Evolutionary conservation across 2,113 vertebrate genomes (phyloP).

Genomic region (Coptodon bakossiorum): DNA sequence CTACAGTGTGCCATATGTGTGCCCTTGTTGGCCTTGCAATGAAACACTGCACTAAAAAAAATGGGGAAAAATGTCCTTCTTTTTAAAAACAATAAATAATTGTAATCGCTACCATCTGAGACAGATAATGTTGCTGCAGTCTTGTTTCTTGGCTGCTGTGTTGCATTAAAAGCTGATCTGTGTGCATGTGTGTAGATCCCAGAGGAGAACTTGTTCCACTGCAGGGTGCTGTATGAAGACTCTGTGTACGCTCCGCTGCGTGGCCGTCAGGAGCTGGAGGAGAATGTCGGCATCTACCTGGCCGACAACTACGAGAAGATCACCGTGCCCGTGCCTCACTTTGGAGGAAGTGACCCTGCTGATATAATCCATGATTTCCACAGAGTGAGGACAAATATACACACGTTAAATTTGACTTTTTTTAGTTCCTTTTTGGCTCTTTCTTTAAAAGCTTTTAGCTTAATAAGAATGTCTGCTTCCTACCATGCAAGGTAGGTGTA

Average conservation of each 20-base stretch:
- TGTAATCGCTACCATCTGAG: neutral
- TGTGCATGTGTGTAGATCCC: constrained; percentile 68
- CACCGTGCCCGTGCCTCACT: constrained; percentile 83
- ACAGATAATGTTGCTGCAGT: neutral
- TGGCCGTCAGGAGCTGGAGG: constrained; percentile 81
- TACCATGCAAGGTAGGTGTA: neutral
- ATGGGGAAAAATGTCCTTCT: rapidly evolving
- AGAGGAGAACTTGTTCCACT: constrained; percentile 85
- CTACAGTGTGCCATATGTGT: neutral
- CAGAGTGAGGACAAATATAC: constrained; percentile 69
- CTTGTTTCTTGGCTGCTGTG: neutral
- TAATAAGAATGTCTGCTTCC: neutral
- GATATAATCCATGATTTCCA: constrained; percentile 96
- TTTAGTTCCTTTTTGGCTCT: neutral
- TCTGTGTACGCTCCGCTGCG: constrained; percentile 73
- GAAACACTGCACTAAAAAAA: neutral
- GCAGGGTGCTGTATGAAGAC: constrained; percentile 84
- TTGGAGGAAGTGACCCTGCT: constrained; percentile 85
- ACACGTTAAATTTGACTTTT: neutral
- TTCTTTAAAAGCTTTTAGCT: neutral
- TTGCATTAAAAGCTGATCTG: neutral
- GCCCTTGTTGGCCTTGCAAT: neutral
- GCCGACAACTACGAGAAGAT: constrained; percentile 90
- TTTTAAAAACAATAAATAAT: neutral
- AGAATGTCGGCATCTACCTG: constrained; percentile 88